Percentiles rank a stretch among this genome's conserved stretches.
Conservation (phyloP, 2,797 vertebrate species). For the Sciurus vulgaris region DNA sequence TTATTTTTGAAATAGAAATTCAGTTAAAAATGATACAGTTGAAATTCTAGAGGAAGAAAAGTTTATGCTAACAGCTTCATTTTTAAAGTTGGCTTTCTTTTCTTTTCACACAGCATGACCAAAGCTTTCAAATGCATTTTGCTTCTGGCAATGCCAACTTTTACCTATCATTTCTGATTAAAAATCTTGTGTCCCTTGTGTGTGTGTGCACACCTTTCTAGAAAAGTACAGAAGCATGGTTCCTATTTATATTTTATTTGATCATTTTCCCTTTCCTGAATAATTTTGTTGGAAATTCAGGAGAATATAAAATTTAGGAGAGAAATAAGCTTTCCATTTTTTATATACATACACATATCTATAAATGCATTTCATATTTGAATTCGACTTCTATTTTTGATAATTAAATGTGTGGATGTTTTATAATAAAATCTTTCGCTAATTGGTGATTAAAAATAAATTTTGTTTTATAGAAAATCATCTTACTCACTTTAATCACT, state of each 20-base stretch:
- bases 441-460: not conserved
- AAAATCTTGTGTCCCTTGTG: not conserved
- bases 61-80: not conserved
- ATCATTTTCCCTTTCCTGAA: not conserved
- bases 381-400: not conserved
- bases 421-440: not conserved
- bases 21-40: not conserved
- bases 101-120: conserved; percentile 44
- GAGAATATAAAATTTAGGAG: not conserved
- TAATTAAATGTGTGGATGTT: not conserved
- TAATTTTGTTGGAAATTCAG: not conserved
- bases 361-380: not conserved
- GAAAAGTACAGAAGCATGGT: not conserved
- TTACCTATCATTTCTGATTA: conserved; percentile 57
- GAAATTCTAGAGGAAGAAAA: conserved; percentile 54
- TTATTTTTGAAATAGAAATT: conserved; percentile 29
- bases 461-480: not conserved
- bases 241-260: conserved; percentile 36
- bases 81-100: conserved; percentile 50
- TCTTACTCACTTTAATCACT: not conserved
- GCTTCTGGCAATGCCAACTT: conserved; percentile 54
- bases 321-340: not conserved
- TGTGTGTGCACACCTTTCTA: not conserved
- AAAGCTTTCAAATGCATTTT: conserved; percentile 66
- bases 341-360: not conserved